Percentiles rank a stretch among this genome's conserved stretches.
These are phyloP conservation scores for Dendrocincla fuliginosa DNA, from an alignment of 2,797 vertebrate species.

Conservation along the genomic window DNA sequence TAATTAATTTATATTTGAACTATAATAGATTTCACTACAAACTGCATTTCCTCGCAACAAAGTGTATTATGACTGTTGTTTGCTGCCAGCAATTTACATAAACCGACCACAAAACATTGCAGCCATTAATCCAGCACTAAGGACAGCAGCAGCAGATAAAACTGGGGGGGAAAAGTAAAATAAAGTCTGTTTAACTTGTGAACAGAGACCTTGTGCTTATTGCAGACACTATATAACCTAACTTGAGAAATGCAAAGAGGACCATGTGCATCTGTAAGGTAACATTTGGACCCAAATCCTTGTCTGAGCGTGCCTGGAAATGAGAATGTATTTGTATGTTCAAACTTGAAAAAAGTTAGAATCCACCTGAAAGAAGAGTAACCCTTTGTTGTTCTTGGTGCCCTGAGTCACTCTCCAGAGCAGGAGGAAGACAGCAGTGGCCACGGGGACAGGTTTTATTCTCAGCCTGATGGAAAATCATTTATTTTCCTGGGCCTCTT, in stretches of 20 bases:
- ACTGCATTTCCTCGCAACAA: conserved; percentile 68
- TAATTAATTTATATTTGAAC: conserved; percentile 78
- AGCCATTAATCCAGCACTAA: conserved; percentile 32
- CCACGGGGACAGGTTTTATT: neutral
- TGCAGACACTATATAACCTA: neutral
- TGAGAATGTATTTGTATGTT: neutral
- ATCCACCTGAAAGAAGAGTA: neutral
- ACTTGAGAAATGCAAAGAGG: neutral
- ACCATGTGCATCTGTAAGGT: neutral
- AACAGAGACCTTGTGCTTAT: neutral
- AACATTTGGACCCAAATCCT: neutral
- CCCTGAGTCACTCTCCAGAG: neutral
- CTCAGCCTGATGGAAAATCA: neutral
- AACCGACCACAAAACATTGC: conserved; percentile 27
- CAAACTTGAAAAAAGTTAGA: neutral
- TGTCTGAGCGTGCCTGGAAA: neutral
- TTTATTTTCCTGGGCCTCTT: neutral
- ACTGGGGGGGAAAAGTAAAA: neutral
- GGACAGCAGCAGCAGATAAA: conserved; percentile 39
- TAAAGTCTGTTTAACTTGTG: neutral
- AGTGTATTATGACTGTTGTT: conserved; percentile 28
- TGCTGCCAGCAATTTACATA: conserved; percentile 52
- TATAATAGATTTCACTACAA: conserved; percentile 71
- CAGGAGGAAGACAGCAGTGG: neutral
- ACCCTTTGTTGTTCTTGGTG: neutral